Conservation (phyloP, 2,797 vertebrate genomes). For the Phataginus tetradactyla region DNA sequence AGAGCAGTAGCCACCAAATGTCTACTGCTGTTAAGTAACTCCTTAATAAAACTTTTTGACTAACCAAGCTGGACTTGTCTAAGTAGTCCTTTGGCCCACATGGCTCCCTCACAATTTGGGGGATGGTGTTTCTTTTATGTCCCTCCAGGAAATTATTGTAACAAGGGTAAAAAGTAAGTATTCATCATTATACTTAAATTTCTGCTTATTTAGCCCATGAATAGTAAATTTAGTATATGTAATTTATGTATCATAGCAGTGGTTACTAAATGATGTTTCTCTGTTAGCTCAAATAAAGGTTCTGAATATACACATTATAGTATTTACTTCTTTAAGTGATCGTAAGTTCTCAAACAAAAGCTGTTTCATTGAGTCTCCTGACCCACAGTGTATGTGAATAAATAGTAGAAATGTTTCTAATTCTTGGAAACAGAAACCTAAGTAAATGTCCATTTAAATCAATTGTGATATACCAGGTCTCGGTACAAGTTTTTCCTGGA, state of each 20-base stretch:
- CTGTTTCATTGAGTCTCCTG: neutral
- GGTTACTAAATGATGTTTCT: neutral
- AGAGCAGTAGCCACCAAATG: no score
- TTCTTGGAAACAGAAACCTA: slow-evolving; percentile 5
- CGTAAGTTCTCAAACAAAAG: neutral
- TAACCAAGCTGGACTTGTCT: no score
- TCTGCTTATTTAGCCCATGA: neutral
- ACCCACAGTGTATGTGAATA: neutral
- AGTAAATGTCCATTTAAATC: slow-evolving; percentile 40
- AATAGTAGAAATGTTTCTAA: slow-evolving; percentile 32
- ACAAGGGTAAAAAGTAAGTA: neutral
- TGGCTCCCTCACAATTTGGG: no score
- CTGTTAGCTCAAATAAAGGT: slow-evolving; percentile 1
- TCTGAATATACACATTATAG: neutral
- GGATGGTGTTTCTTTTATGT: no score
- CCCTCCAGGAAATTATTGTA: no score
- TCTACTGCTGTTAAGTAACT: no score
- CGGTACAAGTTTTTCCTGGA: slow-evolving; percentile 22
- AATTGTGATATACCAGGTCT: neutral
- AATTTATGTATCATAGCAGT: slow-evolving; percentile 14
- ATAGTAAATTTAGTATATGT: neutral
- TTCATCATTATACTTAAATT: neutral
- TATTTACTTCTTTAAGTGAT: slow-evolving; percentile 41
- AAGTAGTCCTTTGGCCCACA: no score
- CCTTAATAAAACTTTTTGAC: no score